Evolutionary conservation across 2,888 invertebrate species (phyloP), one percentile per base, ranked within the genome.

Genomic region (Anaspis maculata): DNA sequence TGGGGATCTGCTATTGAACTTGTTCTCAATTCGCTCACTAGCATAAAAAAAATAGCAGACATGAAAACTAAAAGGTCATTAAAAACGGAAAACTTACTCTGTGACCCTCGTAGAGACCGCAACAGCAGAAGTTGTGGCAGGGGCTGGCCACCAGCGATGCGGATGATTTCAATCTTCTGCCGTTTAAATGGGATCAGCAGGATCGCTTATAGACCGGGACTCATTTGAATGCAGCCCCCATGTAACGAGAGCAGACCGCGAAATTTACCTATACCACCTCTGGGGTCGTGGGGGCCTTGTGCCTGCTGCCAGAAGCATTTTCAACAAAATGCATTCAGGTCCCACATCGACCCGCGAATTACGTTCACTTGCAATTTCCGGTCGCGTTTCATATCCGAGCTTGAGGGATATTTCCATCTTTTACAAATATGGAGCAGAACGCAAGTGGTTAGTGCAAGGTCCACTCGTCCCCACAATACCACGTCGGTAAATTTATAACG

Each of bases 161-260:
- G 49, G 41, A 50, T 53, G 51, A 53, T 53, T 53, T 53, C 52
- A 53, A 51, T 51, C 51, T 53, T 51, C 47, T 51, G 44, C 48
- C 49, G 45, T 51, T 50, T 51, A 53, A 53, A 51, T 51, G 43
- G 52, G 51, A 50, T 52, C 51, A 50, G 41, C 38, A 36, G 41
- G 36, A 43, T 42, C 38, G 37, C 7, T 24, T 24, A 34, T 40
- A 39, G 37, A 32, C 34, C 28, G 39, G 39, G 44, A 41, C 48
- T 50, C 49, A 50, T 50, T 50, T 50, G 43, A 48, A 50, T 48
- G 48, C 48, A 45, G 42, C 46, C 39, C 46, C 42, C 42, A 42
- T 40, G 42, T 44, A 48, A 48, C 49, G 47, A 46, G 42, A 43
- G 27, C 34, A 35, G 34, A 5, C 12, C 24, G 19, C 19, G 19